Conservation (phyloP, 2,113 vertebrate genomes). For the Rhinogobius similis region DNA sequence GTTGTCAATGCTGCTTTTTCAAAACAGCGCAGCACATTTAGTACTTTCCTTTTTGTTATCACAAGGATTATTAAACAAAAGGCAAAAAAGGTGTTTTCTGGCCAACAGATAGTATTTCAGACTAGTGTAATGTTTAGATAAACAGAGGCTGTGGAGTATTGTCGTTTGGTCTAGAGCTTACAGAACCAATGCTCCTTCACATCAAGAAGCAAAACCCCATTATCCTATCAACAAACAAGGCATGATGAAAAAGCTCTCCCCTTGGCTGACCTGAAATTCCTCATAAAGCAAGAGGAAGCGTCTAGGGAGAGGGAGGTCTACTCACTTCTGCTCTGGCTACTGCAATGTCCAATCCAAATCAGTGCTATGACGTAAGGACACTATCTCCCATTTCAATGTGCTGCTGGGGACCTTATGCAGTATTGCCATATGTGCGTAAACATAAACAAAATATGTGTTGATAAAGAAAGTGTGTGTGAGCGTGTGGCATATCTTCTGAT, state of each 20-base stretch:
- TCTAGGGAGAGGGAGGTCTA: not conserved
- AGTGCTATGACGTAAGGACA: not conserved
- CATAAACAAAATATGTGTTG: not conserved
- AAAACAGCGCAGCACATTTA: too few relatives aligned
- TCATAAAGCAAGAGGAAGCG: not conserved
- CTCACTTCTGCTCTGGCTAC: not conserved
- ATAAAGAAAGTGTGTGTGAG: conserved; percentile 9
- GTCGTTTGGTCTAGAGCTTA: not conserved
- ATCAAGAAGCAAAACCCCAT: not conserved
- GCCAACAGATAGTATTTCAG: too few relatives aligned
- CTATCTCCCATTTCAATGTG: not conserved
- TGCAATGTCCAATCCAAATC: not conserved
- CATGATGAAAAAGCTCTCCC: not conserved
- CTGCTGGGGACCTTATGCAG: not conserved
- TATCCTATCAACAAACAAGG: not conserved
- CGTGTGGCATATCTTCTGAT: conserved; percentile 11
- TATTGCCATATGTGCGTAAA: not conserved
- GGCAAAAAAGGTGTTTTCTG: too few relatives aligned
- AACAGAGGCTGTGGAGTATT: not conserved
- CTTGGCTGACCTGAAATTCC: not conserved
- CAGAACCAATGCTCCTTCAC: not conserved
- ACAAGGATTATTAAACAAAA: too few relatives aligned
- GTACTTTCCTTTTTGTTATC: too few relatives aligned
- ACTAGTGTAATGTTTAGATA: too few relatives aligned
- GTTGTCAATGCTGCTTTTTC: too few relatives aligned